Evolutionary conservation across 2,113 vertebrate species (phyloP).

Genomic region (Datnioides undecimradiatus): DNA sequence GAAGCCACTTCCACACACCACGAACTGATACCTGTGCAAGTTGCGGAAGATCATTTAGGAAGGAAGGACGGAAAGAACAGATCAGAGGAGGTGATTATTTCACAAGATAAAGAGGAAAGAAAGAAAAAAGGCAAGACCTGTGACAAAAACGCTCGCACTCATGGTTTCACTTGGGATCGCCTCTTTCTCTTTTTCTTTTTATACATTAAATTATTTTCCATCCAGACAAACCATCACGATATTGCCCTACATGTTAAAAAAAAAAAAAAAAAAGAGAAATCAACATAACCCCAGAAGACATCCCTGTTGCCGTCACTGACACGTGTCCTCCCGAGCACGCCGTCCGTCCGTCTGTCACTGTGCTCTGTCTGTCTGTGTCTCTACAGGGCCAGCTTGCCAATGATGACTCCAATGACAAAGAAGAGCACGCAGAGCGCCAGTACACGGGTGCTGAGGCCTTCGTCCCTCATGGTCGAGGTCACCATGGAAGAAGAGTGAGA

Average conservation of each 20-base stretch:
- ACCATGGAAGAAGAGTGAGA: slow-evolving; percentile 75
- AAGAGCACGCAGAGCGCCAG: slow-evolving; percentile 92
- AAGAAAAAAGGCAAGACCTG: slow-evolving; percentile 60
- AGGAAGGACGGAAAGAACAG: slow-evolving; percentile 61
- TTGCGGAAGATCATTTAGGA: slow-evolving; percentile 62
- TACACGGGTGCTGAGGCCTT: slow-evolving; percentile 89
- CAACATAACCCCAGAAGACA: slow-evolving; percentile 72
- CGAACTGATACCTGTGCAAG: slow-evolving; percentile 67
- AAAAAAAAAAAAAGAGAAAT: slow-evolving; percentile 52
- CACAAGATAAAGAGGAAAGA: slow-evolving; percentile 16
- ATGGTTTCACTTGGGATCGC: slow-evolving; percentile 50
- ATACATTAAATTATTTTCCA: slow-evolving; percentile 62
- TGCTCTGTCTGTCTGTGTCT: slow-evolving; percentile 78
- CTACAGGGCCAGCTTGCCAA: slow-evolving; percentile 96
- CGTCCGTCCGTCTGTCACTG: slow-evolving; percentile 55
- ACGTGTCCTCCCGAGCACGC: slow-evolving; percentile 58
- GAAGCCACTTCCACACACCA: slow-evolving; percentile 64
- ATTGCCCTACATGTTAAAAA: slow-evolving; percentile 71
- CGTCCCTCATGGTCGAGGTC: slow-evolving; percentile 85
- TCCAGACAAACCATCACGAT: slow-evolving; percentile 62
- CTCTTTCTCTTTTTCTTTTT: slow-evolving; percentile 61
- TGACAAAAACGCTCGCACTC: slow-evolving; percentile 57
- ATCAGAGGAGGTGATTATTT: slow-evolving; percentile 54
- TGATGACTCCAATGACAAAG: slow-evolving; percentile 95
- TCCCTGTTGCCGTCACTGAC: slow-evolving; percentile 54